A percentile compares a stretch with the other conserved stretches of the same genome.
Conservation (phyloP, 30 jellyfish, hydroid and myxozoan species). For the Sanderia malayensis region DNA sequence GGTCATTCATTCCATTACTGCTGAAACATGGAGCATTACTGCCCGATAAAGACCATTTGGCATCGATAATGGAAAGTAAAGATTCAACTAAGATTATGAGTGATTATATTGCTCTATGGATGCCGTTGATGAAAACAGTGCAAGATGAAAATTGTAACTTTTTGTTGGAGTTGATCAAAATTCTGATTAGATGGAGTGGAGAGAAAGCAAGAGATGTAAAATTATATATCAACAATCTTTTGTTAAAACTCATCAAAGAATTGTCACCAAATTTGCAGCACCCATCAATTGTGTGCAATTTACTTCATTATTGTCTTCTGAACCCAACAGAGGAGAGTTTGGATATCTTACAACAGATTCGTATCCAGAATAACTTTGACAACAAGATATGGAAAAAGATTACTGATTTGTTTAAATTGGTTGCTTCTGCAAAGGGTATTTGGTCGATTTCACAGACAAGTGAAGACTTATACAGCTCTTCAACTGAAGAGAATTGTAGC, state of each 20-base stretch:
- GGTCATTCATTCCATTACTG: constrained; percentile 7
- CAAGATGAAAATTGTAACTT: not conserved
- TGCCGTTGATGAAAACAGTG: constrained; percentile 14
- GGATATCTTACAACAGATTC: not conserved
- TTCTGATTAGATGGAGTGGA: constrained; percentile 2
- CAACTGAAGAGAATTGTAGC: no score
- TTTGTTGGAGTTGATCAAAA: not conserved
- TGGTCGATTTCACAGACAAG: no score
- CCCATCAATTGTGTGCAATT: not conserved
- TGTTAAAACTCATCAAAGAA: not conserved
- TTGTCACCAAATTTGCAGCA: not conserved
- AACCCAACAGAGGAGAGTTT: constrained; percentile 10
- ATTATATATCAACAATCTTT: not conserved
- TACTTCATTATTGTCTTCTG: constrained; percentile 19
- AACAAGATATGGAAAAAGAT: not conserved
- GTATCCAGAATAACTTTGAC: not conserved
- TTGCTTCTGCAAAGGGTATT: not conserved
- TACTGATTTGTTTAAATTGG: not conserved
- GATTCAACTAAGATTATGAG: not conserved
- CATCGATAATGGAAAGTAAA: not conserved
- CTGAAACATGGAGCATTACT: constrained; percentile 16
- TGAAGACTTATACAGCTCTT: no score
- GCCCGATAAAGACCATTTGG: constrained; percentile 23
- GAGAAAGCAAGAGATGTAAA: not conserved
- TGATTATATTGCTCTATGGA: constrained; percentile 19